Evolutionary conservation across 1,140 invertebrate species (phyloP), one percentile per base, ranked within the genome.

Genomic region (Campoletis sonorensis): DNA sequence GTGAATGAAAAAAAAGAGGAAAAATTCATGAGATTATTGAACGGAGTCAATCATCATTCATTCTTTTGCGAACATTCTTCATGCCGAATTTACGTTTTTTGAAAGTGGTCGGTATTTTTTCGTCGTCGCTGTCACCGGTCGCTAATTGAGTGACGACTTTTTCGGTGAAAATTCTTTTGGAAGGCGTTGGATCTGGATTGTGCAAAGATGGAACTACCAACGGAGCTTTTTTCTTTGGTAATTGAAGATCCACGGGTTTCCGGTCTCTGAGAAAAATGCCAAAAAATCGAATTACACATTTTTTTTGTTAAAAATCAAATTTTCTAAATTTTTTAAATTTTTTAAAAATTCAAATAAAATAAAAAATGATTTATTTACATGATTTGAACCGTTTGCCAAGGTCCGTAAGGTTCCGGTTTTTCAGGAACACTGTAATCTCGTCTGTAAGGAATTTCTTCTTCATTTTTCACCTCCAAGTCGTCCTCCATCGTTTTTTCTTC

Each of bases 21-120:
- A 33, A 30, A 15, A 26, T 26, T 16, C n/a, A 58, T 26, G 13
- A n/a, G 8, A 15, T 67, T 23, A 64, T 4, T 37, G 4, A 67
- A 67, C 0, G 27, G 21, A 26, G 5, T 91, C 87, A 94, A 88
- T 95, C 94, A 83, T 94, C 94, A 58, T 93, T 93, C 10, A 93
- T 84, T 85, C 94, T 92, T 86, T 94, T 92, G 11, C 95, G 90
- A 4, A 92, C 92, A 86, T 93, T 95, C 81, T 92, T 93, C 54
- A 92, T 93, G 75, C 91, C 89, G 78, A 95, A 91, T 90, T 95
- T 96, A 68, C 95, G 88, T 86, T 94, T 95, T 79, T 95, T 96
- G 84, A 96, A 96, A 11, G 87, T 89, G 27, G 90, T 88, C 3
- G 89, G 86, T 51, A 85, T 85, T 18, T 58, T 83, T 40, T 92